Evolutionary conservation across 2,888 invertebrate genomes (phyloP).

Genomic region (Limenitis camilla): DNA sequence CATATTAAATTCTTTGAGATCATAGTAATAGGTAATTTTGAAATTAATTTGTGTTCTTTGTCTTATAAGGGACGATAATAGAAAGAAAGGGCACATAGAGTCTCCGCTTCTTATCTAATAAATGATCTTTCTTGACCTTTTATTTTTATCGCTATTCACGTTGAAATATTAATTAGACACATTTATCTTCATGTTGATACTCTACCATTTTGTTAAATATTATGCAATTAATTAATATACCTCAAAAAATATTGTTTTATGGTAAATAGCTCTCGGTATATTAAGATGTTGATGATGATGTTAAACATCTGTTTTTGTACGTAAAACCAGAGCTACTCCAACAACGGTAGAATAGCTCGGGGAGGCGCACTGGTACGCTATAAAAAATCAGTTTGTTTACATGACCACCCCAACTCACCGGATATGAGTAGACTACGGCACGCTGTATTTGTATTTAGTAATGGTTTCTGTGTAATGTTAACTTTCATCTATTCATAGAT

Average conservation of each 20-base stretch:
- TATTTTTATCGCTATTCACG: too few species aligned
- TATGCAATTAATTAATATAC: too few species aligned
- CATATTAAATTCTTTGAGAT: too few species aligned
- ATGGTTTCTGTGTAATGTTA: conserved; percentile 39
- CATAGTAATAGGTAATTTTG: too few species aligned
- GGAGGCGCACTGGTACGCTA: conserved; percentile 55
- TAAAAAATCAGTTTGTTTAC: conserved; percentile 68
- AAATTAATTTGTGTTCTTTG: too few species aligned
- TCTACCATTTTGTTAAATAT: too few species aligned
- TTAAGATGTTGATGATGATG: not conserved
- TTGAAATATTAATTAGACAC: too few species aligned
- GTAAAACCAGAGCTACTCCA: conserved; percentile 20
- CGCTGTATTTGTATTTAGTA: conserved; percentile 49
- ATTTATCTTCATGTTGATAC: too few species aligned
- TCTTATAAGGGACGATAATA: too few species aligned
- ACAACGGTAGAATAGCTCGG: conserved; percentile 38
- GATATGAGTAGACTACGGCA: conserved; percentile 46
- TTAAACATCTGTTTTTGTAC: conserved; percentile 20
- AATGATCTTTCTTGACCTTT: too few species aligned
- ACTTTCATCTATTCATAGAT: conserved; percentile 29
- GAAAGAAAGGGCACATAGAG: too few species aligned
- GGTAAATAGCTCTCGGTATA: not conserved
- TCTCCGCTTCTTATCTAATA: too few species aligned
- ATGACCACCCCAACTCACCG: conserved; percentile 38
- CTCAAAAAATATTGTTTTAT: not conserved